These are phyloP conservation scores for Lepidiolamprologus cunningtoni DNA, from an alignment of 2,113 vertebrate species.

Conservation along the genomic window DNA sequence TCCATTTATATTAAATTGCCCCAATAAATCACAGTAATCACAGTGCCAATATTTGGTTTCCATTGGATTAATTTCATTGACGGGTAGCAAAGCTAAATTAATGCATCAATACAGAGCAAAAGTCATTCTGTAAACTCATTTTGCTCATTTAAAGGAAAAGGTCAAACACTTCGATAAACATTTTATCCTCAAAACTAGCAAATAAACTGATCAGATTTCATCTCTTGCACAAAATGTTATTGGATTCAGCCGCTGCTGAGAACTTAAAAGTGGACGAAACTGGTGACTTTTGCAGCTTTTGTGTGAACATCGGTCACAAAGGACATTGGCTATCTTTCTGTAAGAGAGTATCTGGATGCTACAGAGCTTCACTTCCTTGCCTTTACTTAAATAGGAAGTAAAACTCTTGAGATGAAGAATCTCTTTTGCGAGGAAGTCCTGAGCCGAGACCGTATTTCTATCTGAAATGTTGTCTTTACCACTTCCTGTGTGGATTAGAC, in stretches of 20 bases:
- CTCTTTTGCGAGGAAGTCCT: not conserved
- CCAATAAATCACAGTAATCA: not conserved
- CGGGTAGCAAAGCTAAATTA: not conserved
- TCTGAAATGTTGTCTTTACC: not conserved
- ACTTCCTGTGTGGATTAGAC: not conserved
- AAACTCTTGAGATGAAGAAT: not conserved
- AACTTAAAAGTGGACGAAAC: not conserved
- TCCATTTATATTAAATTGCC: not conserved
- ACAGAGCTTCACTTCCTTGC: not conserved
- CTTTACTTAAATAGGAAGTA: not conserved
- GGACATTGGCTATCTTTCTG: not conserved
- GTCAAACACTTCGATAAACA: not conserved
- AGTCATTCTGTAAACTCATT: not conserved
- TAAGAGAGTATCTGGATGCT: not conserved
- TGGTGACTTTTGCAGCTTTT: not conserved
- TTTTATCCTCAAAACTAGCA: not conserved
- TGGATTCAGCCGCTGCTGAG: not conserved
- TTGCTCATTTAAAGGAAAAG: not conserved
- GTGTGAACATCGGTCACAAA: not conserved
- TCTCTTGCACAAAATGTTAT: not conserved
- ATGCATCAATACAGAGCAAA: not conserved
- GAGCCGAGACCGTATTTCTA: not conserved
- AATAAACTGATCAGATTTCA: not conserved
- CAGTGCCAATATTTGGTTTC: not conserved
- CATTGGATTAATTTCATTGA: not conserved